Base-by-base conservation (phyloP, 2,113 vertebrate species). In the Oreotrochilus melanogaster region DNA sequence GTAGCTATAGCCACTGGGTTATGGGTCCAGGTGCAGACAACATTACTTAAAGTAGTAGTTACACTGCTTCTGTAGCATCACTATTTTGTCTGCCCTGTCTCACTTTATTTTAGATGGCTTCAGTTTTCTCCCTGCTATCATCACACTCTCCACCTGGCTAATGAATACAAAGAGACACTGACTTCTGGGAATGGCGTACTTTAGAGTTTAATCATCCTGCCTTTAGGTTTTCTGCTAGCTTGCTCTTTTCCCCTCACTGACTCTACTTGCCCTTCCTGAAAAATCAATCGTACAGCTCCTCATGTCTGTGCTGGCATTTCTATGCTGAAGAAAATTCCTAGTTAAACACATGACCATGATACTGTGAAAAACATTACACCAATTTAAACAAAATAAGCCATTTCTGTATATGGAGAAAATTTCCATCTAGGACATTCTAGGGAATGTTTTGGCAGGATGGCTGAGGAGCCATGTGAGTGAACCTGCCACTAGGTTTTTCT, bases 241-340 rank as follows among this genome's bases (percentile, higher is more conserved):
- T 91, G 50, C 47, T 83, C 19, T 62, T 86, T 70, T 42, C 8
- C 1, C 24, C 27, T 14, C 18, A 6, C 57, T 35, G 60, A 50
- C 21, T 86, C 33, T 80, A 5, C 60, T 67, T 88, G 51, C 65
- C 43, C 43, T 80, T 88, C 56, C 60, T 64, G 51, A 91, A 93
- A 94, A 88, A 80, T 31, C 76, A 94, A 88, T 80, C 58, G 57
- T 45, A 37, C 23, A n/a, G 42, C 21, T 83, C n/a, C 12, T 88
- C 1, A 1, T 18, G 11, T 54, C 23, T 57, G 54, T 62, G 33
- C 70, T 92, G 86, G 61, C 78, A 78, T 61, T 84, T 87, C 65
- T 82, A 18, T n/a, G n/a, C 62, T 33, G 71, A 90, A 70, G 43
- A 83, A 80, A 81, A 85, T 24, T 30, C 1, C 18, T 78, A 89